Evolutionary conservation across 2,113 vertebrate genomes (phyloP), one percentile per base, ranked within the genome.

Genomic region (Ellobius talpinus): DNA sequence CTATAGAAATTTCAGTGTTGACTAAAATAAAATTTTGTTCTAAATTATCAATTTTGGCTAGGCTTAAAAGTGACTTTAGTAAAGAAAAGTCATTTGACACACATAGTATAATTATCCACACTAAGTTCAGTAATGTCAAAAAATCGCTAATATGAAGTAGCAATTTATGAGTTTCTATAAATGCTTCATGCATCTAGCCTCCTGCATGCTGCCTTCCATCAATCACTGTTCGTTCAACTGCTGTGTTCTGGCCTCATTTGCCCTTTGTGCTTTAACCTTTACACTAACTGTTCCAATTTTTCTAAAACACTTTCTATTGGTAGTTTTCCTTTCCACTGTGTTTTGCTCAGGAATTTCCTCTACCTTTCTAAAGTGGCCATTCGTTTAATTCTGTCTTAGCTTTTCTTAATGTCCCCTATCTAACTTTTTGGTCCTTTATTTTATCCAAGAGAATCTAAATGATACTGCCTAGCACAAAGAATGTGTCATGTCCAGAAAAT

Each of bases 1-100:
- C 16, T 47, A 77, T 66, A 66, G 29, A 47, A 96, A 77, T 92
- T 92, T 81, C 33, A 92, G 0, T 31, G 29, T 16, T 81, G 39
- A 87, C 47, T 74, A 63, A 78, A 68, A 47, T 33, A 86, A 33
- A 87, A 78, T 55, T 91, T 86, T 94, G 66, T 92, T 94, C 36
- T 68, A 61, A 42, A 21, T 87, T 70, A 26, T 0, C 7, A 45
- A 4, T 50, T 91, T 89, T 78, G 14, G 31, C 65, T 79, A 0
- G 65, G 82, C 85, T 92, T 87, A 52, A 81, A 92, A 26, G 85
- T 90, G 29, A 91, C 29, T 58, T 58, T 58, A 58, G 58, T 58
- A 19, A 58, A 58, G 58, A 58, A 58, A 58, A 33, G 55, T 42
- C 65, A 55, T 52, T 76, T 76, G 73, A 23, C 9, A 26, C 5